These are phyloP conservation scores for Etheostoma spectabile DNA, from an alignment of 2,113 vertebrate species.

Conservation along the genomic window DNA sequence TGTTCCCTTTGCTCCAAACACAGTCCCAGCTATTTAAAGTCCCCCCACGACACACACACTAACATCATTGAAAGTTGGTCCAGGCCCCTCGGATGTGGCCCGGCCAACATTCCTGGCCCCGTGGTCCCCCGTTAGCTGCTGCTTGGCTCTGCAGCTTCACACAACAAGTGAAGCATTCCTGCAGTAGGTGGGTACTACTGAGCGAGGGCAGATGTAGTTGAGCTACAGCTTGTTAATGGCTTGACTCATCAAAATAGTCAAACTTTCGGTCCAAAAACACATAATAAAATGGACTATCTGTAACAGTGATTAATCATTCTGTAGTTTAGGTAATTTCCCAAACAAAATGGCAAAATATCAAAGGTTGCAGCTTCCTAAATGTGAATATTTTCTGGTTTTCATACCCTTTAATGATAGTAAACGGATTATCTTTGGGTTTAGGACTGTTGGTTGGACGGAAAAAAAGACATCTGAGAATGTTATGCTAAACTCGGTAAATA, in stretches of 20 bases:
- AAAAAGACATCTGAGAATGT: not conserved
- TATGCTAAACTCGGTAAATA: not conserved
- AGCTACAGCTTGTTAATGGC: constrained; percentile 18
- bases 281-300: not conserved
- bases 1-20: constrained; percentile 38
- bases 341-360: not conserved
- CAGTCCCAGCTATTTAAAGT: constrained; percentile 80
- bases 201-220: constrained; percentile 38
- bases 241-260: constrained; percentile 36
- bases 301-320: not conserved
- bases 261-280: not conserved
- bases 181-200: constrained; percentile 50
- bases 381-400: not conserved
- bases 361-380: not conserved
- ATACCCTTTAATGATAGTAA: not conserved
- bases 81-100: constrained; percentile 73
- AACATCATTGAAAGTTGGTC: constrained; percentile 82
- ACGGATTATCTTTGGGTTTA: not conserved
- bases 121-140: constrained; percentile 46
- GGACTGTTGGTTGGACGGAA: not conserved
- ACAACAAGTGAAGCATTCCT: constrained; percentile 49
- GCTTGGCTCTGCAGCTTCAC: constrained; percentile 20
- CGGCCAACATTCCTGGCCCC: constrained; percentile 75
- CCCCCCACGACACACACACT: constrained; percentile 72
- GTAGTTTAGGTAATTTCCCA: not conserved